Base-by-base conservation (phyloP, 2,797 vertebrate genomes). In the Ambastaia sidthimunki region DNA sequence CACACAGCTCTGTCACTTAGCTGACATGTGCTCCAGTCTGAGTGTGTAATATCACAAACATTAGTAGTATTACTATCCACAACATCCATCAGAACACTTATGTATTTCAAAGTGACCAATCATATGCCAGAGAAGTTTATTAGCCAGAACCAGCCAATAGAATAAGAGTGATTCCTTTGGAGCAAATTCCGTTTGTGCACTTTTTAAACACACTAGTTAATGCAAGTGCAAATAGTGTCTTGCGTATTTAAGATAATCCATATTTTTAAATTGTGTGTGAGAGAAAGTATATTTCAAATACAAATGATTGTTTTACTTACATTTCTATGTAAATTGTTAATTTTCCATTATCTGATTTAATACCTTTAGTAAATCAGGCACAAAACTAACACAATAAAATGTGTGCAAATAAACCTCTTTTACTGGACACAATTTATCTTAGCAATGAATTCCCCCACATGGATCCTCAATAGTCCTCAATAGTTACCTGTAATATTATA, bases 1-100 rank as follows among this genome's bases (percentile, higher is more conserved):
- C 98, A 99, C 10, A 98, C 96, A 0, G 97, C 97, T 80, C 95
- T 96, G 44, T 97, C 95, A 3, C 97, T 99, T 84, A 99, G 94
- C 93, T 99, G 98, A 86, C 98, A 99, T 0, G 98, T 99, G 82
- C 98, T 99, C 98, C 98, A 99, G 87, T 99, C 98, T 99, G 89
- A 50, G 55, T 88, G 88, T 77, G 31, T 71, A 80, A 70, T 28
- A 65, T 12, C 34, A 37, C 15, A 60, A 31, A 60, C 13, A 31
- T 28, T 7, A 28, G 1, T 5, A 31, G 1, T 5, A 31, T 57
- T 10, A 21, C 28, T 60, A 16, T 7, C 59, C 13, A 31, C 5
- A 28, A 60, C 59, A 60, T 15, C 15, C 4, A 21, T 21, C 19
- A 57, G 9, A 57, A 21, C 10, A 19, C 21, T 15, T 25, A 37